Conservation (phyloP, 2,113 vertebrate species). For the Silurus meridionalis region DNA sequence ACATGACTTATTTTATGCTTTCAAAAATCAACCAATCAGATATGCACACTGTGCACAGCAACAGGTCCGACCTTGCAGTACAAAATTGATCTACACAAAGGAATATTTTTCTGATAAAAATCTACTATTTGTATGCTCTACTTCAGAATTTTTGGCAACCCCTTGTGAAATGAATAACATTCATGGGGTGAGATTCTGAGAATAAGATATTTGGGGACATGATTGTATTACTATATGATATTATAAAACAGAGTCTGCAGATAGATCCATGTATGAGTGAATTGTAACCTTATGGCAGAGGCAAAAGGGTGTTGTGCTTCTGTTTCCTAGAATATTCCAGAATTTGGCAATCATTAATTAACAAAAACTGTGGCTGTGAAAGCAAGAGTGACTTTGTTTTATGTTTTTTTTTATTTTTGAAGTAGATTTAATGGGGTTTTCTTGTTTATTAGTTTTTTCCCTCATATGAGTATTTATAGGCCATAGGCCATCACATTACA, state of each 20-base stretch:
- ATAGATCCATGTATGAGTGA: background rate
- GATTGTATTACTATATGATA: background rate
- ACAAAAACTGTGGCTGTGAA: too few species aligned
- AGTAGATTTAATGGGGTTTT: too few species aligned
- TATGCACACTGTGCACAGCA: background rate
- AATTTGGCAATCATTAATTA: too few species aligned
- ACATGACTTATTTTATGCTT: background rate
- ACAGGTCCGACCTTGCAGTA: background rate
- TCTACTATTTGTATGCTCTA: background rate
- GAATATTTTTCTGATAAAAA: background rate
- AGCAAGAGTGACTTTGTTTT: too few species aligned
- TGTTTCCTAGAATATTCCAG: too few species aligned
- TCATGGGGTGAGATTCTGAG: background rate
- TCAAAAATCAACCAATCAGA: background rate
- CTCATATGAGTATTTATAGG: too few species aligned
- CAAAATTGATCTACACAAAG: background rate
- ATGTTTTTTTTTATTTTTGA: too few species aligned
- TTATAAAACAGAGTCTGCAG: background rate
- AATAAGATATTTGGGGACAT: background rate
- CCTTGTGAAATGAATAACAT: background rate
- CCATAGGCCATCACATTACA: too few species aligned
- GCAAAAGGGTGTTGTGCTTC: too few species aligned
- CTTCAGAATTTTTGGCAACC: background rate
- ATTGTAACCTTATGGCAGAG: too few species aligned
- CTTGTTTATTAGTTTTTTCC: too few species aligned